These are phyloP conservation scores for Pitta sordida DNA, from an alignment of 2,113 vertebrate genomes.

Conservation along the genomic window DNA sequence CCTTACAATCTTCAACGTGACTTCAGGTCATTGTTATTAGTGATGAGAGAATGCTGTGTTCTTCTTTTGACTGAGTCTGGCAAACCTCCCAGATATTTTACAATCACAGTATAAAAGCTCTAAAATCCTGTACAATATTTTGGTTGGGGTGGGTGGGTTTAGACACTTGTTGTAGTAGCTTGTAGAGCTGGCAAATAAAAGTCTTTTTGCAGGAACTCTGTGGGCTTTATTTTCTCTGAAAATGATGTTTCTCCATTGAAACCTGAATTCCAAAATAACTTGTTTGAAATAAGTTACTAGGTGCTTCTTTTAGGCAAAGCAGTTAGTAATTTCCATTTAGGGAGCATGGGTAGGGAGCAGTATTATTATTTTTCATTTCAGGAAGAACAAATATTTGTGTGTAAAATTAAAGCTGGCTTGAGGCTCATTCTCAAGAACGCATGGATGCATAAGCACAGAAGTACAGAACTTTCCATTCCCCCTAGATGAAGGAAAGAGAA, in stretches of 20 bases:
- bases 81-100: constrained; percentile 68
- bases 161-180: neutral
- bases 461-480: neutral
- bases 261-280: neutral
- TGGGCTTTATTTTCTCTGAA: neutral
- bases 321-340: neutral
- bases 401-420: neutral
- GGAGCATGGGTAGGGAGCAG: neutral
- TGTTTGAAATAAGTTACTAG: neutral
- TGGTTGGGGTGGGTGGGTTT: constrained; percentile 42
- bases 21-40: constrained; percentile 69
- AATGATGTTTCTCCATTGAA: neutral
- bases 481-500: neutral
- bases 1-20: constrained; percentile 64
- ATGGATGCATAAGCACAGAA: neutral
- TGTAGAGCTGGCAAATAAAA: constrained; percentile 27
- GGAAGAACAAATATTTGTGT: neutral
- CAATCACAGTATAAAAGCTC: constrained; percentile 49
- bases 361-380: neutral
- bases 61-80: constrained; percentile 61
- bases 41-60: constrained; percentile 64
- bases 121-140: constrained; percentile 26
- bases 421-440: neutral
- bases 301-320: neutral
- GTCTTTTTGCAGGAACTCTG: neutral